Conservation (phyloP, 2,888 invertebrate genomes). For the Subacronicta megacephala region DNA sequence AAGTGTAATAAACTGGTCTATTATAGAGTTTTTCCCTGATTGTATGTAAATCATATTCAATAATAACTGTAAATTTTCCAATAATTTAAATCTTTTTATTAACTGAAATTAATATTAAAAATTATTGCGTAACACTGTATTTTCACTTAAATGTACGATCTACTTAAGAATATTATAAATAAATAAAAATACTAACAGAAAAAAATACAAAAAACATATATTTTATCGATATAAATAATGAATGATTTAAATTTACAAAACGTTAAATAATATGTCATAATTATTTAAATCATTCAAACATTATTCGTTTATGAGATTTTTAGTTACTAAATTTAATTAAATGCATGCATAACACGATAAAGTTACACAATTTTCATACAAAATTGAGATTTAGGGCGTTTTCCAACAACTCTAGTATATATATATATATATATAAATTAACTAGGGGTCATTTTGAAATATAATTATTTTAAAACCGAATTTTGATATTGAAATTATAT, state of each 20-base stretch:
- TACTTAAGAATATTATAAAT: constrained; percentile 35
- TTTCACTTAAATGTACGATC: constrained; percentile 31
- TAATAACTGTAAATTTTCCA: constrained; percentile 38
- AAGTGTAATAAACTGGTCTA: no score
- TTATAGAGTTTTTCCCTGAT: no score
- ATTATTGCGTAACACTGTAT: constrained; percentile 45
- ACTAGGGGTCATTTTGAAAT: no score
- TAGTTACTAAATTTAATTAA: constrained; percentile 37
- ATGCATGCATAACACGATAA: constrained; percentile 31
- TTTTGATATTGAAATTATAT: no score
- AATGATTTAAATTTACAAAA: constrained; percentile 46
- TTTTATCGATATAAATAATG: constrained; percentile 22
- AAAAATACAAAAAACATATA: constrained; percentile 27
- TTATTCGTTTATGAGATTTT: constrained; percentile 38
- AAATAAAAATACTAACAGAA: constrained; percentile 43
- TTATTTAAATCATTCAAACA: constrained; percentile 35
- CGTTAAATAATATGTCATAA: constrained; percentile 29
- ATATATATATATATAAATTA: no score
- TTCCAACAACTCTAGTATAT: no score
- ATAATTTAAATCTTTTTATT: constrained; percentile 52
- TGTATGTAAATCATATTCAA: neutral
- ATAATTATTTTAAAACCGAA: no score
- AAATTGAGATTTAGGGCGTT: constrained; percentile 1
- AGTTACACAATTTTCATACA: constrained; percentile 17
- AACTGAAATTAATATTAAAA: constrained; percentile 41